A percentile compares a stretch with the other conserved stretches of the same genome.
phyloP scores from a whole-genome alignment of 2,113 vertebrate genomes.

The Eonycteris spelaea region DNA sequence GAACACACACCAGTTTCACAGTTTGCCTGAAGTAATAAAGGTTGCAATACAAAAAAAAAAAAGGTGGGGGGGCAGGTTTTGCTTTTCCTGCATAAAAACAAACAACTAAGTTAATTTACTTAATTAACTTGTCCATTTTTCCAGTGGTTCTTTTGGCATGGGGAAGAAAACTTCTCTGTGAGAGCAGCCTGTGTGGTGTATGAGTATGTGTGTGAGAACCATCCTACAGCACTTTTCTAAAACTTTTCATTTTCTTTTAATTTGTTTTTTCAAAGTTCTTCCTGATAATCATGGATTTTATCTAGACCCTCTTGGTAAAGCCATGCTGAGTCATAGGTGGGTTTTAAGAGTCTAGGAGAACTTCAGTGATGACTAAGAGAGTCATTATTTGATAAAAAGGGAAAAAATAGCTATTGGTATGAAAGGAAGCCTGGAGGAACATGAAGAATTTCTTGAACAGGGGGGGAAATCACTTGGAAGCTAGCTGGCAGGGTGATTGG shows the following conservation, averaged over 20 bases:
- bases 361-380: constrained; percentile 68
- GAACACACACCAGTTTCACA: constrained; percentile 3
- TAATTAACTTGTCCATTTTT: constrained; percentile 14
- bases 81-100: constrained; percentile 3
- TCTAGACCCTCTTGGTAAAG: constrained; percentile 66
- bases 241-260: constrained; percentile 44
- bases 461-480: constrained; percentile 55
- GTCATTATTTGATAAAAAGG: constrained; percentile 74
- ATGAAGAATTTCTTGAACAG: constrained; percentile 68
- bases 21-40: constrained; percentile 15
- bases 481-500: constrained; percentile 63
- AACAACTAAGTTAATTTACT: constrained; percentile 28
- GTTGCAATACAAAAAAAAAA: neutral
- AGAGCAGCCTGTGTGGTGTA: neutral
- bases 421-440: constrained; percentile 63
- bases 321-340: constrained; percentile 68
- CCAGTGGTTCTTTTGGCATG: neutral
- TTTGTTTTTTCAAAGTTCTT: constrained; percentile 61
- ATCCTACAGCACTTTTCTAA: neutral
- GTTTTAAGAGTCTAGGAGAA: constrained; percentile 64
- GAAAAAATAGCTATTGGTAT: constrained; percentile 67
- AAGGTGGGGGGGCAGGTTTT: neutral
- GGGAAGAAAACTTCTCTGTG: neutral
- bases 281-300: constrained; percentile 56
- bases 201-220: too few species aligned